Conservation (phyloP, 2,888 invertebrate species). For the Ceriagrion tenellum region DNA sequence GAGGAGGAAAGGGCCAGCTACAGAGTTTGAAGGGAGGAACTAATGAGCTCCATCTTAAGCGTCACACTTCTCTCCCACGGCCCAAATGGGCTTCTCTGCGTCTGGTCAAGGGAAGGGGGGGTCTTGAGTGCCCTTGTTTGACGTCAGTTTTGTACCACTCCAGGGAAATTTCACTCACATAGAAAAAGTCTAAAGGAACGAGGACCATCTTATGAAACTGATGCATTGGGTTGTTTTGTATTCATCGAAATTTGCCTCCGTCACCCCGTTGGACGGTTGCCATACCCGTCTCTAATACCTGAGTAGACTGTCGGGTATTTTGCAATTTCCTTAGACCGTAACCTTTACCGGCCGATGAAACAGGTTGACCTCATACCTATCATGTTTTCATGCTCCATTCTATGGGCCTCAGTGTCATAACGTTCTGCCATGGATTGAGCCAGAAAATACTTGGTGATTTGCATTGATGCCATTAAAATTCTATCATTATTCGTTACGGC, state of each 20-base stretch:
- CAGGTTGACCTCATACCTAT: neutral
- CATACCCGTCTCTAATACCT: neutral
- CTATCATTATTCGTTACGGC: no score
- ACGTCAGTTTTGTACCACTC: neutral
- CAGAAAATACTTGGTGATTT: no score
- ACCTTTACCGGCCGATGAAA: neutral
- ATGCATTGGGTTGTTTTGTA: neutral
- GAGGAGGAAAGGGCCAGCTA: neutral
- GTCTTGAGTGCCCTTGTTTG: neutral
- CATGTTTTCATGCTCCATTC: neutral
- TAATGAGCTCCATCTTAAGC: neutral
- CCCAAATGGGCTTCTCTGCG: neutral
- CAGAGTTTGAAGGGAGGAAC: neutral
- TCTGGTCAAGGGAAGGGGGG: neutral
- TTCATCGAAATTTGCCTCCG: neutral
- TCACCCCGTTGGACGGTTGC: neutral
- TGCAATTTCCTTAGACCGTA: neutral
- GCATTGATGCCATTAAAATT: no score
- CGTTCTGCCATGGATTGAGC: no score
- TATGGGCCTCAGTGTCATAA: no score
- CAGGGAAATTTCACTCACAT: neutral
- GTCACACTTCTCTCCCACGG: neutral
- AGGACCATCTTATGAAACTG: neutral
- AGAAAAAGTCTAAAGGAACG: neutral
- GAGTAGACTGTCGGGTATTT: neutral